Evolutionary conservation across 2,797 vertebrate species (phyloP).

Genomic region (Esox masquinongy): DNA sequence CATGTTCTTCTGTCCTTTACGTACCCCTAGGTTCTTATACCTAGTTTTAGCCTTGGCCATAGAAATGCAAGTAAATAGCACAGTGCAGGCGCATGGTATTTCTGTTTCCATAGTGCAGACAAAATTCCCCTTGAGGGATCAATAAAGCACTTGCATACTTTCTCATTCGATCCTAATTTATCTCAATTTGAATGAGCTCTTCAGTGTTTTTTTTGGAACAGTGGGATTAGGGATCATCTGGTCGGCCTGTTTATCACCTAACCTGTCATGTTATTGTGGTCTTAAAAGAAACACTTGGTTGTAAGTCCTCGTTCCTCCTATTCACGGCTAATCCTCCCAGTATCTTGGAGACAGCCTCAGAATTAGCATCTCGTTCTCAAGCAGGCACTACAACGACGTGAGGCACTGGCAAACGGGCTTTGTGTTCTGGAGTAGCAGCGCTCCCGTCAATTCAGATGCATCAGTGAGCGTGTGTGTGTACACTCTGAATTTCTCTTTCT

Average conservation of each 20-base stretch:
- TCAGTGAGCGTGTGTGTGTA: slow-evolving; percentile 36
- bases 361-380: slow-evolving; percentile 58
- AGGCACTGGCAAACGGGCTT: slow-evolving; percentile 61
- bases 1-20: too few species aligned
- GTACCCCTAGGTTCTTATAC: too few species aligned
- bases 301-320: slow-evolving; percentile 63
- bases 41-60: too few species aligned
- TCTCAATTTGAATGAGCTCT: slow-evolving; percentile 8
- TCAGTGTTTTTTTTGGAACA: slow-evolving; percentile 9
- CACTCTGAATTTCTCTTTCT: slow-evolving; percentile 17
- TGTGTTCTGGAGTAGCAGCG: slow-evolving; percentile 34
- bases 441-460: slow-evolving; percentile 59
- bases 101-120: not conserved
- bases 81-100: not conserved
- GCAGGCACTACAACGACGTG: slow-evolving; percentile 54
- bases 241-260: slow-evolving; percentile 35
- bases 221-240: slow-evolving; percentile 47
- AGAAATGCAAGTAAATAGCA: too few species aligned
- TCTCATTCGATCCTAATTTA: not conserved
- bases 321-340: slow-evolving; percentile 56
- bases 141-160: not conserved
- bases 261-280: slow-evolving; percentile 61
- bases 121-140: not conserved
- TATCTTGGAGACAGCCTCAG: slow-evolving; percentile 57
- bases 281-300: slow-evolving; percentile 53